phyloP scores from a whole-genome alignment of 1,140 invertebrate genomes.

The Anagrus nilaparvatae region DNA sequence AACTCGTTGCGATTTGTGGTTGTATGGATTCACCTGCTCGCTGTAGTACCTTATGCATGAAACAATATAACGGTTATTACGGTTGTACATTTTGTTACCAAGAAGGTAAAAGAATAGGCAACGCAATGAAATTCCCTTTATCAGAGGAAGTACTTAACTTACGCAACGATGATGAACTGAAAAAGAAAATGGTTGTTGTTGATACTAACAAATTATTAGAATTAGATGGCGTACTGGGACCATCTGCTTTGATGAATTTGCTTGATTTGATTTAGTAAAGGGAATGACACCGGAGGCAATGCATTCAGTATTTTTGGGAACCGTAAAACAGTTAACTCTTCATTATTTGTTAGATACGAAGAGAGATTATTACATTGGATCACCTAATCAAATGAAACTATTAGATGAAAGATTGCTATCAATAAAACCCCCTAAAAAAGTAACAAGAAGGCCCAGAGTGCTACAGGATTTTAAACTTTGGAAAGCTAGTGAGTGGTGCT shows the following conservation, averaged over 20 bases:
- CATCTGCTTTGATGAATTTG: conserved; percentile 17
- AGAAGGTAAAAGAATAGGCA: too few relatives aligned
- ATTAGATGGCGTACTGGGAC: conserved; percentile 14
- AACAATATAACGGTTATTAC: conserved; percentile 6
- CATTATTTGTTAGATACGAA: conserved; percentile 2
- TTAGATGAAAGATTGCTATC: conserved; percentile 3
- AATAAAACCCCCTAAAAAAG: conserved; percentile 9
- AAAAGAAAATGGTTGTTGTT: conserved; percentile 13
- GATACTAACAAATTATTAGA: conserved; percentile 1
- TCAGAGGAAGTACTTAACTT: too few relatives aligned
- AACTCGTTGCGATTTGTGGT: too few relatives aligned
- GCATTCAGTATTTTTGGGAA: conserved; percentile 15
- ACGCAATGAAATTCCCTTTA: too few relatives aligned
- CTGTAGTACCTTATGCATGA: conserved; percentile 6
- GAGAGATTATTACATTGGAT: conserved; percentile 10
- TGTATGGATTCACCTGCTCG: conserved; percentile 5
- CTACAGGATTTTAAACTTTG: conserved; percentile 6
- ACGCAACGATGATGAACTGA: conserved; percentile 11
- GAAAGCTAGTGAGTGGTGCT: conserved; percentile 17
- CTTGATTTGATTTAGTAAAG: conserved; percentile 13
- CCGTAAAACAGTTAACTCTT: conserved; percentile 7
- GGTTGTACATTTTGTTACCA: conserved; percentile 10
- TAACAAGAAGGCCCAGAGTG: not conserved
- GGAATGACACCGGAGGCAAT: conserved; percentile 19
- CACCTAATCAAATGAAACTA: not conserved